Percentiles rank a stretch among this genome's conserved stretches.
Conservation (phyloP, 2,888 invertebrate species). For the Eilema caniola region DNA sequence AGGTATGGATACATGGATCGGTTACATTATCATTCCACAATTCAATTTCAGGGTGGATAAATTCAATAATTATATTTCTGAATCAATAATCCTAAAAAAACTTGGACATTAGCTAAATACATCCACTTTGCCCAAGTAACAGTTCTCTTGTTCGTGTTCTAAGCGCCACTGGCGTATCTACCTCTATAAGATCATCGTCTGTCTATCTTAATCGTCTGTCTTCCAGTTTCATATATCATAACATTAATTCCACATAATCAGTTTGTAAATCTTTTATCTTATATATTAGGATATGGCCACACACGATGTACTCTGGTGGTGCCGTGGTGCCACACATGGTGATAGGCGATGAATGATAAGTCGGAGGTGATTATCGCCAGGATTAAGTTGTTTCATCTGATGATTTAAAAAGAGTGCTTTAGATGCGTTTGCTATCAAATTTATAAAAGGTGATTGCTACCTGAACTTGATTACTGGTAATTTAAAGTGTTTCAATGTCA, state of each 20-base stretch:
- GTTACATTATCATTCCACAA: too few species aligned
- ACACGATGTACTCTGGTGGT: slow-evolving; percentile 12
- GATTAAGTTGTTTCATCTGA: slow-evolving; percentile 8
- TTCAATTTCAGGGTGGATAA: too few species aligned
- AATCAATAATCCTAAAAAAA: not conserved
- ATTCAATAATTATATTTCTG: too few species aligned
- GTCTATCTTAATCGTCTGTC: not conserved
- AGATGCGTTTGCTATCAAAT: not conserved
- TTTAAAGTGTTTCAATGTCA: not conserved
- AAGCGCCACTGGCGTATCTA: not conserved
- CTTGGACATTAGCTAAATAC: not conserved
- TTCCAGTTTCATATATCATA: slow-evolving; percentile 10
- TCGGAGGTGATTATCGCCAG: slow-evolving; percentile 16
- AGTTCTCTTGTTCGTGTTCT: too few species aligned
- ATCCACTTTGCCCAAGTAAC: not conserved
- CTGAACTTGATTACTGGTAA: not conserved
- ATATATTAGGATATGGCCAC: slow-evolving; percentile 21
- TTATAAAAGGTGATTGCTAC: not conserved
- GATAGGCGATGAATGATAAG: slow-evolving; percentile 16
- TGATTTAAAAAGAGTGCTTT: slow-evolving; percentile 10
- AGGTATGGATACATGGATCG: too few species aligned
- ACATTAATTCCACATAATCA: slow-evolving; percentile 14
- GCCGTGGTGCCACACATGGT: slow-evolving; percentile 23
- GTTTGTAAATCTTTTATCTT: slow-evolving; percentile 23
- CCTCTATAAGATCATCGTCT: not conserved